These are phyloP conservation scores for Cryptotis parvus DNA, from an alignment of 2,113 vertebrate genomes.

Conservation along the genomic window DNA sequence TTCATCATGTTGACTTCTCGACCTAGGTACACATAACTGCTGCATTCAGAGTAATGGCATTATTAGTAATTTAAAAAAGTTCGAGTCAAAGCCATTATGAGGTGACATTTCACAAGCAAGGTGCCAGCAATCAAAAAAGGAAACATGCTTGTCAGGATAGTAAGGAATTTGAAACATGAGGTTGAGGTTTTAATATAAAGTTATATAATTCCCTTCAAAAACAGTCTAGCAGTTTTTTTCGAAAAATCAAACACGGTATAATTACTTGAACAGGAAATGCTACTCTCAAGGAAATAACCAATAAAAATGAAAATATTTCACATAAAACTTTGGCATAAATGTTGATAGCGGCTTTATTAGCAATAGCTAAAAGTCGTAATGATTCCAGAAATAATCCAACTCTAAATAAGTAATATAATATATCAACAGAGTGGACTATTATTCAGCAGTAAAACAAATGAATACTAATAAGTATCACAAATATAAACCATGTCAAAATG, in stretches of 20 bases:
- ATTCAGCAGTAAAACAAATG: conserved; percentile 5
- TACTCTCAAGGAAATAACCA: background rate
- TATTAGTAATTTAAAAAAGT: background rate
- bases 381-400: background rate
- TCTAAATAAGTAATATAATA: background rate
- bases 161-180: no score
- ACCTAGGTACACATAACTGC: no score
- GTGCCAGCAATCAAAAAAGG: no score
- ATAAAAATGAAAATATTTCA: conserved; percentile 37
- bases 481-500: background rate
- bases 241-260: background rate
- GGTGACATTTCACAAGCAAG: background rate
- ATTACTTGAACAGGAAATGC: background rate
- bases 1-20: no score
- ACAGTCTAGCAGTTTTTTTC: no score
- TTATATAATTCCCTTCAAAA: no score
- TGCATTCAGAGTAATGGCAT: no score
- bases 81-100: background rate
- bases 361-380: background rate
- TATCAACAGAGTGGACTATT: background rate
- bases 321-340: conserved; percentile 10
- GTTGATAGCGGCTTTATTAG: conserved; percentile 20
- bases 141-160: no score
- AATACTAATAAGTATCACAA: background rate
- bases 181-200: no score